Base-by-base conservation (phyloP, 2,888 invertebrate genomes). In the Aplocera efformata region DNA sequence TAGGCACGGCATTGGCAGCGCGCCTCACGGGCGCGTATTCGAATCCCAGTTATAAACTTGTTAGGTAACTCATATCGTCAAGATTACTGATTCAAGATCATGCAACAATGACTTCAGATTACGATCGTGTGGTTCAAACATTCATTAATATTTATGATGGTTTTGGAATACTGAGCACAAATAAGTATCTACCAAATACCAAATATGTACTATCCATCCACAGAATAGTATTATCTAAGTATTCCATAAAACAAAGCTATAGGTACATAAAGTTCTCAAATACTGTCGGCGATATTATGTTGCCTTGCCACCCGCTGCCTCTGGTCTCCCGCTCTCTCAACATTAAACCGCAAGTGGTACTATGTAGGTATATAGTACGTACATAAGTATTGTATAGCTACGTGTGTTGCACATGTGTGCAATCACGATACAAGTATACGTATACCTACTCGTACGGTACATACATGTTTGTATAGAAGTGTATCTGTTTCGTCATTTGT, bases 401-500 rank as follows among this genome's bases (percentile, higher is more conserved):
- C 37, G 31, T 26, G 30, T 17, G 1, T 21, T 24, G 24, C 34
- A 35, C 28, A 47, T 48, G 42, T 49, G 42, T 51, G 45, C 40
- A 40, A 36, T 40, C 35, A 28, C 29, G 24, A 28, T 28, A 32
- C 31, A 25, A 32, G 24, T 37, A 36, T 10, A 20, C 26, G 34
- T 30, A 29, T 44, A 29, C 42, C n/a, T n/a, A n/a, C n/a, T n/a
- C n/a, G n/a, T n/a, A 40, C 27, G 33, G 22, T 25, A 34, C 26
- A 36, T 35, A 48, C 47, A 42, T 42, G 48, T 47, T 39, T 49
- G 47, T 49, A 31, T 41, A 41, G 58, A 43, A 50, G 48, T 52
- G 48, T 49, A 51, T 54, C 48, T 54, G 63, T 60, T 63, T 63
- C 67, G 67, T 69, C 67, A 69, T 56, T 60, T 67, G 68, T 69